phyloP scores from a whole-genome alignment of 1,140 invertebrate species.

The Bombus affinis region DNA sequence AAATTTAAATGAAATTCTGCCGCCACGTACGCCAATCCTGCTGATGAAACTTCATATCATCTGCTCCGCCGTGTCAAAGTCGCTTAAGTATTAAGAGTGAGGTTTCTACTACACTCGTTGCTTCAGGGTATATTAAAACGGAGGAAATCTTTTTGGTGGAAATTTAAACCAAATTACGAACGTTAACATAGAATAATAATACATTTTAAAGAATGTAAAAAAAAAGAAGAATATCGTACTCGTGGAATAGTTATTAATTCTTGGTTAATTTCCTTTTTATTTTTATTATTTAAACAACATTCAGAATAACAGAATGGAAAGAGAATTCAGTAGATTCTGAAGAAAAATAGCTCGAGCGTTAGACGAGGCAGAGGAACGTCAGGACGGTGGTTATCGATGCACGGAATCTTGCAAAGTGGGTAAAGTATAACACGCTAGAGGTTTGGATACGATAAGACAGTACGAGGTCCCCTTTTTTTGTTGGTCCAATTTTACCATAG shows the following conservation, averaged over 20 bases:
- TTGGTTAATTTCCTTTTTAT: background rate
- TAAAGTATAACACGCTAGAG: conserved; percentile 35
- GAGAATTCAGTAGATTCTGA: background rate
- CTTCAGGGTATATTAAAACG: conserved; percentile 4
- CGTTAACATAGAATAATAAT: background rate
- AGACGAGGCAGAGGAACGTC: background rate
- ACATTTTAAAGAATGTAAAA: background rate
- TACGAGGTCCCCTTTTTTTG: background rate
- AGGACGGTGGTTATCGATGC: conserved; percentile 32
- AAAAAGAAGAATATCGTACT: background rate
- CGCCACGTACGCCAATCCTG: background rate
- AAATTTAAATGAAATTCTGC: conserved; percentile 47
- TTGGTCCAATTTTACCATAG: too few relatives aligned
- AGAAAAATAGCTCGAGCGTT: background rate
- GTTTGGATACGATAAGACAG: background rate
- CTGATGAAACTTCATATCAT: conserved; percentile 19
- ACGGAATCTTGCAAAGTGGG: conserved; percentile 28
- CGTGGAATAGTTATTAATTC: too few relatives aligned
- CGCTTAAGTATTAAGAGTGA: conserved; percentile 9
- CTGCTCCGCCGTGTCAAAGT: conserved; percentile 10
- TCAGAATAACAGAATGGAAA: background rate
- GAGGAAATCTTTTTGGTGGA: background rate
- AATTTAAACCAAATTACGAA: background rate
- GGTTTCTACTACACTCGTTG: background rate
- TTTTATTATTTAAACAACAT: background rate